phyloP scores from a whole-genome alignment of 2,113 vertebrate genomes.

The Pao palembangensis region DNA sequence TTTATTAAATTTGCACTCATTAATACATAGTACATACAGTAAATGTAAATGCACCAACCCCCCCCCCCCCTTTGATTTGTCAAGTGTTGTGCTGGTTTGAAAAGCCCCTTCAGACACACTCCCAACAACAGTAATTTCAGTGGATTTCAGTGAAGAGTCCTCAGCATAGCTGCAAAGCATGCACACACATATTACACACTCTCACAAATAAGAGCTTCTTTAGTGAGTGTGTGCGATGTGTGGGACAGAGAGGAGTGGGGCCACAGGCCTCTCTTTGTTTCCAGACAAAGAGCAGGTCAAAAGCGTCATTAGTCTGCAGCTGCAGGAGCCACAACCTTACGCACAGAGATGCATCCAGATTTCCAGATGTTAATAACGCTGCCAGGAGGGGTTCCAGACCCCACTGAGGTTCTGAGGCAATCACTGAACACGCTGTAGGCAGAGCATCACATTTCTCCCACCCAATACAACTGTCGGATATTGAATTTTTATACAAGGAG shows the following conservation, averaged over 20 bases:
- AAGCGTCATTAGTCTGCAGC: conserved; percentile 47
- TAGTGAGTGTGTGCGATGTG: conserved; percentile 25
- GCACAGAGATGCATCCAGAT: conserved; percentile 22
- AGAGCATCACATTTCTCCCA: conserved; percentile 11
- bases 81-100: conserved; percentile 38
- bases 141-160: conserved; percentile 65
- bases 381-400: conserved; percentile 34
- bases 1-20: no score
- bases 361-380: conserved; percentile 50
- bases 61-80: not conserved
- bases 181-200: conserved; percentile 19
- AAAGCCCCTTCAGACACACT: conserved; percentile 52
- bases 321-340: conserved; percentile 22
- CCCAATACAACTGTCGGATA: not conserved
- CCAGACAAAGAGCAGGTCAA: conserved; percentile 56
- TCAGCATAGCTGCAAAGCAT: conserved; percentile 40
- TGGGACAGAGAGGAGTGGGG: conserved; percentile 26
- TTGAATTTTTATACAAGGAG: conserved; percentile 15
- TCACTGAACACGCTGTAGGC: conserved; percentile 22
- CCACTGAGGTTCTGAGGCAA: conserved; percentile 18
- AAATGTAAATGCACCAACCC: conserved; percentile 47
- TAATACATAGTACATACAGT: no score
- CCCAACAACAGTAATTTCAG: conserved; percentile 51
- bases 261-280: conserved; percentile 57
- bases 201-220: conserved; percentile 18